phyloP scores from a whole-genome alignment of 1,140 invertebrate species.

The Medauroidea extradentata region DNA sequence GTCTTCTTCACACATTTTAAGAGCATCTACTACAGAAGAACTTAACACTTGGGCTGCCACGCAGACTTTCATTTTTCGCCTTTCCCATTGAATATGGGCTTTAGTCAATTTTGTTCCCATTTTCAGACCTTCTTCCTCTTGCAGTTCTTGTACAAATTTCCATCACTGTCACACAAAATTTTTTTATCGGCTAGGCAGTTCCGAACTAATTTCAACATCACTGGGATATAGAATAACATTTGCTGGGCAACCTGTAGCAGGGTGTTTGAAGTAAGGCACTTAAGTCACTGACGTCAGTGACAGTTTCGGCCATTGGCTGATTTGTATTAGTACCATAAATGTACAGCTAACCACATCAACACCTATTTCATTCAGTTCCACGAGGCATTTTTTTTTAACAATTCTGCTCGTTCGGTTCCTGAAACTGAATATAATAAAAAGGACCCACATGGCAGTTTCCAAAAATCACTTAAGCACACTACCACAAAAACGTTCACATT shows the following conservation, averaged over 20 bases:
- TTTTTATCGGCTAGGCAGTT: conserved; percentile 15
- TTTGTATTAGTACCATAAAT: neutral
- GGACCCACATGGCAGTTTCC: conserved; percentile 22
- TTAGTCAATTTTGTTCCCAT: conserved; percentile 14
- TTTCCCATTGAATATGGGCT: conserved; percentile 11
- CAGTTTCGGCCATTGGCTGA: neutral
- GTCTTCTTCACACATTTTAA: conserved; percentile 10
- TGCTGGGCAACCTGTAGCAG: neutral
- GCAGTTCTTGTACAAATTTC: conserved; percentile 10
- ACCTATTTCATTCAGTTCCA: neutral
- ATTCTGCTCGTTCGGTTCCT: conserved; percentile 21
- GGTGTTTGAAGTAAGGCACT: neutral
- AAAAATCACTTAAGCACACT: conserved; percentile 13
- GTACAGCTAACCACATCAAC: neutral
- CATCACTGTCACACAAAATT: conserved; percentile 5
- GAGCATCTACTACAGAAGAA: conserved; percentile 11
- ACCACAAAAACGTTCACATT: conserved; percentile 20
- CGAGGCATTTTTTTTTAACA: conserved; percentile 19
- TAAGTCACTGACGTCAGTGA: neutral
- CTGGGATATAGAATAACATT: conserved; percentile 12
- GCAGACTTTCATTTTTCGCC: conserved; percentile 22
- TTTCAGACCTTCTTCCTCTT: conserved; percentile 10
- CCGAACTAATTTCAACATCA: conserved; percentile 21
- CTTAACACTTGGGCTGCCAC: conserved; percentile 15
- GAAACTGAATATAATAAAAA: conserved; percentile 18